These are phyloP conservation scores for Microtus ochrogaster DNA, from an alignment of 2,113 vertebrate species.

Conservation along the genomic window DNA sequence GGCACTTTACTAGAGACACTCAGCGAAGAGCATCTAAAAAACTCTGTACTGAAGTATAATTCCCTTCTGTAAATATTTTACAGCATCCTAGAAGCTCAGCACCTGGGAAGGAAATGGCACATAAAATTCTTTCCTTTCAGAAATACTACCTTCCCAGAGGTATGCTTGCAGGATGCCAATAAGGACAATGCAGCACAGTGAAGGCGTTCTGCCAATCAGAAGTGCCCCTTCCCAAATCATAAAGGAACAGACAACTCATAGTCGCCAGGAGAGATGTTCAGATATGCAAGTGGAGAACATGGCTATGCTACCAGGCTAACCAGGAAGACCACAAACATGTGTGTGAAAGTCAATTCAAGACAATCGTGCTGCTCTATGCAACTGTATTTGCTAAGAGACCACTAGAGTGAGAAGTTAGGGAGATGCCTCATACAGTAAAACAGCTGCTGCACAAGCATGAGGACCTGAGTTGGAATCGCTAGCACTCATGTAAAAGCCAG, in stretches of 20 bases:
- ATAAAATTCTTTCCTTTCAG: slow-evolving; percentile 87
- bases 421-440: background rate
- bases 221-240: slow-evolving; percentile 79
- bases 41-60: slow-evolving; percentile 74
- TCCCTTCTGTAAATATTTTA: slow-evolving; percentile 88
- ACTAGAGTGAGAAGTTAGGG: background rate
- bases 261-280: background rate
- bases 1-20: slow-evolving; percentile 77
- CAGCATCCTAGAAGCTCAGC: slow-evolving; percentile 87
- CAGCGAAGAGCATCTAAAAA: slow-evolving; percentile 77
- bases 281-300: background rate
- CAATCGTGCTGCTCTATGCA: background rate
- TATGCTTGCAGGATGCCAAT: slow-evolving; percentile 87
- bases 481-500: background rate
- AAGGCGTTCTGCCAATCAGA: slow-evolving; percentile 56
- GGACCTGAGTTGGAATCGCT: background rate
- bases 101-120: slow-evolving; percentile 93
- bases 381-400: slow-evolving; percentile 15
- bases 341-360: slow-evolving; percentile 38
- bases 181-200: slow-evolving; percentile 79
- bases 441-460: background rate
- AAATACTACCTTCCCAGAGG: slow-evolving; percentile 87
- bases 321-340: background rate
- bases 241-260: background rate
- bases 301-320: background rate